A percentile compares a stretch with the other conserved stretches of the same genome.
Evolutionary conservation across 2,888 invertebrate species (phyloP).

Genomic region (Mythimna ferrago): DNA sequence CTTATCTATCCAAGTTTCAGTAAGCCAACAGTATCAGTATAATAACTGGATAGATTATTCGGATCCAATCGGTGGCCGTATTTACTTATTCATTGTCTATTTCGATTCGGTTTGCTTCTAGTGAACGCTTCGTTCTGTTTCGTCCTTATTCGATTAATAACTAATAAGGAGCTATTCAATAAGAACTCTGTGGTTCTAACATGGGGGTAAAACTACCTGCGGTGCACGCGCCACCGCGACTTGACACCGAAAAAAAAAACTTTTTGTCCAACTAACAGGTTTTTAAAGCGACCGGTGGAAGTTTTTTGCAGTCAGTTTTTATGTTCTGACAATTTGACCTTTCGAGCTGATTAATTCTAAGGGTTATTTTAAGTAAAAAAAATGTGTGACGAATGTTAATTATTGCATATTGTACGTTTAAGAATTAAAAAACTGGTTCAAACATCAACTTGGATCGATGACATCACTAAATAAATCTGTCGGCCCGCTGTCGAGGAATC

Average conservation of each 20-base stretch:
- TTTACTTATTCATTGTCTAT: constrained; percentile 52
- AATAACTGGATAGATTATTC: constrained; percentile 59
- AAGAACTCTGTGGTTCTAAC: constrained; percentile 32
- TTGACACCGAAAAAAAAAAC: constrained; percentile 52
- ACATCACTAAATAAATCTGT: constrained; percentile 87
- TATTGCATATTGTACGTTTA: constrained; percentile 24
- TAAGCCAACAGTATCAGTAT: constrained; percentile 53
- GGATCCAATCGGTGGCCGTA: constrained; percentile 41
- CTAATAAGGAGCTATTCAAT: constrained; percentile 29
- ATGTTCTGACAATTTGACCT: constrained; percentile 34
- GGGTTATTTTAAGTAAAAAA: constrained; percentile 13
- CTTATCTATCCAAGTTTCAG: constrained; percentile 60
- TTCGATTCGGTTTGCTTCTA: constrained; percentile 35
- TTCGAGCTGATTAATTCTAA: constrained; percentile 33
- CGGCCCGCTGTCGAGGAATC: constrained; percentile 71
- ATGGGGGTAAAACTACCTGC: constrained; percentile 68
- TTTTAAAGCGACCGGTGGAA: constrained; percentile 35
- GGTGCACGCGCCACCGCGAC: constrained; percentile 63
- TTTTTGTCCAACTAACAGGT: constrained; percentile 65
- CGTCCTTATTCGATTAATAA: constrained; percentile 48
- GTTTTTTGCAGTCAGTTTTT: constrained; percentile 58
- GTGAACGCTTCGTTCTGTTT: constrained; percentile 18
- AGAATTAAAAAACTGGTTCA: constrained; percentile 38
- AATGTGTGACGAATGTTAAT: constrained; percentile 34
- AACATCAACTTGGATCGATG: constrained; percentile 78